Conservation (phyloP, 2,888 invertebrate species). For the Apamea sordens region DNA sequence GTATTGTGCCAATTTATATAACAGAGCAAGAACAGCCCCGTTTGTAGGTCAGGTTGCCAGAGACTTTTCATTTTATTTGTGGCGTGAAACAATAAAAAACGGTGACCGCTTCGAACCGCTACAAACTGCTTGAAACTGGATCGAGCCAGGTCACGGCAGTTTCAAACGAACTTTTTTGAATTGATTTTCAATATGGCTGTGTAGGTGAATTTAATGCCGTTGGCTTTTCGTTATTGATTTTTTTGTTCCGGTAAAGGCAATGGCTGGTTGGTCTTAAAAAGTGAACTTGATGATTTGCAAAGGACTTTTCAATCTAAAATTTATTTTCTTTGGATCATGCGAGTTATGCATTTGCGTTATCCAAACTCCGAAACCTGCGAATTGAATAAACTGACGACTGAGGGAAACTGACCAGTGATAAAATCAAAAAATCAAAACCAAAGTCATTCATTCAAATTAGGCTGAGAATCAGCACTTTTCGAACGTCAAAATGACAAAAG, state of each 20-base stretch:
- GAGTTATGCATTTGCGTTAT: background rate
- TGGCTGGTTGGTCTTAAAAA: too few species aligned
- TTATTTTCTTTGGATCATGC: background rate
- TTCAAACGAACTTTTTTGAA: conserved; percentile 47
- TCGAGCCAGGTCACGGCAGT: conserved; percentile 49
- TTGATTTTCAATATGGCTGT: conserved; percentile 37
- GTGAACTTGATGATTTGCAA: background rate
- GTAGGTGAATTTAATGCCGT: conserved; percentile 16
- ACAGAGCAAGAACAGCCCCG: conserved; percentile 17
- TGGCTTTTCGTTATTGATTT: background rate
- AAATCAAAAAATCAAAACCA: too few species aligned
- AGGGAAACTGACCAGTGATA: too few species aligned
- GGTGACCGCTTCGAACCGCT: conserved; percentile 44
- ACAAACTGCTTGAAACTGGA: conserved; percentile 54
- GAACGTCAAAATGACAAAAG: too few species aligned
- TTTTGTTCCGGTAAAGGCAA: background rate
- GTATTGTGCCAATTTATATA: conserved; percentile 34
- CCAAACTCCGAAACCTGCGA: background rate
- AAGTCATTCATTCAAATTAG: too few species aligned
- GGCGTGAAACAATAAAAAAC: conserved; percentile 56
- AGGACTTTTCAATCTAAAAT: background rate
- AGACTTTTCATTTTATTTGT: conserved; percentile 58
- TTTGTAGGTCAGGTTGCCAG: conserved; percentile 54
- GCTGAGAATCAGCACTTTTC: too few species aligned
- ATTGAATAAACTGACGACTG: too few species aligned